phyloP scores from a whole-genome alignment of 2,888 invertebrate species.

The Callyntrura sp. region DNA sequence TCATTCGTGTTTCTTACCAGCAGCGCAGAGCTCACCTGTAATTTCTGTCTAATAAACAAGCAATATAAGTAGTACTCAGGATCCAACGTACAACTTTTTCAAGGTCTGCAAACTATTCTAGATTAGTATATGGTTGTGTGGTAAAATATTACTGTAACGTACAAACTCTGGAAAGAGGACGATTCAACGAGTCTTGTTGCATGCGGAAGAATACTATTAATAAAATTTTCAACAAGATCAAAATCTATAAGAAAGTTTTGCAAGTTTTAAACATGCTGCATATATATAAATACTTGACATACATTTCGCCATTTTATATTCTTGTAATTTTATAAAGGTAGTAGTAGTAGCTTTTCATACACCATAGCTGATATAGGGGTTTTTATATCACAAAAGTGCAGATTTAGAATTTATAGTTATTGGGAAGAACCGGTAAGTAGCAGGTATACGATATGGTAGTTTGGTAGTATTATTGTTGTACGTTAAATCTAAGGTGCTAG shows the following conservation, averaged over 20 bases:
- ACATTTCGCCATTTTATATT: no score
- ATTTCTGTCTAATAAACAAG: not conserved
- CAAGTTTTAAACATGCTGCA: slow-evolving; percentile 11
- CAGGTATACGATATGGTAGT: not conserved
- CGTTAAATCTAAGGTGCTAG: not conserved
- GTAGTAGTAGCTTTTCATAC: not conserved
- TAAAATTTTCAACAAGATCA: not conserved
- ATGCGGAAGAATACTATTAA: slow-evolving; percentile 33
- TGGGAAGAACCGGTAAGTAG: not conserved
- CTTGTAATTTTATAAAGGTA: no score
- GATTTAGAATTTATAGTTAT: slow-evolving; percentile 8
- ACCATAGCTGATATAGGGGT: not conserved
- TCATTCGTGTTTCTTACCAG: no score
- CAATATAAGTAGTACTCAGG: no score
- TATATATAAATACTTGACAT: not conserved
- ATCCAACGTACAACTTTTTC: not conserved
- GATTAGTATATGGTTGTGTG: slow-evolving; percentile 1
- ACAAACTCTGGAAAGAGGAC: not conserved
- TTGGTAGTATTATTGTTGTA: no score
- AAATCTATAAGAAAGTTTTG: not conserved
- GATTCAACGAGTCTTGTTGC: not conserved
- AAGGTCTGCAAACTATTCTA: slow-evolving; percentile 2
- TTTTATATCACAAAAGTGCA: slow-evolving; percentile 25
- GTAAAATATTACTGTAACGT: not conserved
- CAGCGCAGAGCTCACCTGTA: slow-evolving; percentile 8